These are phyloP conservation scores for Pogonocichla stellata DNA, from an alignment of 2,113 vertebrate genomes.

Conservation along the genomic window DNA sequence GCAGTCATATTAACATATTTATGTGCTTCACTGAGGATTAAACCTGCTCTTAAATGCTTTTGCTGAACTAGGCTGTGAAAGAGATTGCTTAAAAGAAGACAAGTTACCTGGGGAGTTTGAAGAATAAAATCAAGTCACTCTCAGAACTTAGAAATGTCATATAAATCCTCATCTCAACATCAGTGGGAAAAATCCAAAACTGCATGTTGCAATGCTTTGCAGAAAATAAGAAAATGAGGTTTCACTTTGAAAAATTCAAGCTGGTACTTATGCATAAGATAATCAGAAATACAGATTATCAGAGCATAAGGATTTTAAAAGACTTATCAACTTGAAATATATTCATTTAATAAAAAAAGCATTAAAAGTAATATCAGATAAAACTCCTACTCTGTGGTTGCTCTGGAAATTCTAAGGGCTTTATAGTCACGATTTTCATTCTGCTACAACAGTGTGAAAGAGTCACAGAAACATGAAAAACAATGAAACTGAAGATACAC, in stretches of 20 bases:
- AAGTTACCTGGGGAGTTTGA: background rate
- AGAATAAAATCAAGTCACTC: background rate
- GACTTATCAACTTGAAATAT: background rate
- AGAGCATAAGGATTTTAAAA: constrained; percentile 4
- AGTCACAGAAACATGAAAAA: background rate
- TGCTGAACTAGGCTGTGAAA: background rate
- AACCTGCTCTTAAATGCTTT: background rate
- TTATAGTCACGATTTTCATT: background rate
- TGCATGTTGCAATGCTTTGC: background rate
- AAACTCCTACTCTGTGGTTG: background rate
- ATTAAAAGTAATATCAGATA: constrained; percentile 6
- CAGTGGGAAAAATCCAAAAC: constrained; percentile 5
- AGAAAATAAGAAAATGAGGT: constrained; percentile 5
- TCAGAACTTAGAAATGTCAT: constrained; percentile 26
- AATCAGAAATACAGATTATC: constrained; percentile 27
- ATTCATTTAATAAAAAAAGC: background rate
- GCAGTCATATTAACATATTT: background rate
- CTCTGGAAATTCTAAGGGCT: background rate
- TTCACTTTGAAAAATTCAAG: constrained; percentile 42
- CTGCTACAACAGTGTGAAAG: background rate
- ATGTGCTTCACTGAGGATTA: background rate
- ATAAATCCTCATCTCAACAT: constrained; percentile 17
- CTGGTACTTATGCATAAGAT: background rate
- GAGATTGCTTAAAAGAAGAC: background rate
- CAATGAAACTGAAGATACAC: background rate